These are phyloP conservation scores for Eubasilissa splendida DNA, from an alignment of 2,888 invertebrate species.

Conservation along the genomic window DNA sequence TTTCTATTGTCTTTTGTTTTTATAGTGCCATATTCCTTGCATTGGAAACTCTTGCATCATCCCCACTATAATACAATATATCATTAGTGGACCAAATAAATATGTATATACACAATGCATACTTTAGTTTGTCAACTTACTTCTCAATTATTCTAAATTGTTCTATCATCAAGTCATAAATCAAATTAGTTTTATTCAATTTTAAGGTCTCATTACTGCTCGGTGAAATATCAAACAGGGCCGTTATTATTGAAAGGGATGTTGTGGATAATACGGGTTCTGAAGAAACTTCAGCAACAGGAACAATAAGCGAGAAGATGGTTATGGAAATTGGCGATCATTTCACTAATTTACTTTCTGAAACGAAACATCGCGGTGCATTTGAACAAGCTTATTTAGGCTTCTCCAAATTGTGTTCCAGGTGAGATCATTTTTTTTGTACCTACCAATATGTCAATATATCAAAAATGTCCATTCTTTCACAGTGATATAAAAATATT, in stretches of 20 bases:
- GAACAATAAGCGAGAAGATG: slow-evolving; percentile 68
- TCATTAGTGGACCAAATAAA: no score
- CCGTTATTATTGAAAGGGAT: slow-evolving; percentile 65
- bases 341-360: slow-evolving; percentile 77
- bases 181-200: not conserved
- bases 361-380: slow-evolving; percentile 95
- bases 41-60: no score
- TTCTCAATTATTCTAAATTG: no score
- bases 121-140: no score
- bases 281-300: slow-evolving; percentile 60
- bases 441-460: no score
- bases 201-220: slow-evolving; percentile 76
- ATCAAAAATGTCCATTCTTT: no score
- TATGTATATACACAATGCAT: no score
- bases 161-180: no score
- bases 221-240: slow-evolving; percentile 74
- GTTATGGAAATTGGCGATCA: slow-evolving; percentile 77
- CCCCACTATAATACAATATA: no score
- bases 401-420: slow-evolving; percentile 82
- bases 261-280: slow-evolving; percentile 57
- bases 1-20: no score
- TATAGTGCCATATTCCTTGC: no score
- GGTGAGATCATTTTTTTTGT: slow-evolving; percentile 62
- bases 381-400: slow-evolving; percentile 96
- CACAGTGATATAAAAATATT: no score